Evolutionary conservation across 2,797 vertebrate species (phyloP).

Genomic region (Onychomys torridus): DNA sequence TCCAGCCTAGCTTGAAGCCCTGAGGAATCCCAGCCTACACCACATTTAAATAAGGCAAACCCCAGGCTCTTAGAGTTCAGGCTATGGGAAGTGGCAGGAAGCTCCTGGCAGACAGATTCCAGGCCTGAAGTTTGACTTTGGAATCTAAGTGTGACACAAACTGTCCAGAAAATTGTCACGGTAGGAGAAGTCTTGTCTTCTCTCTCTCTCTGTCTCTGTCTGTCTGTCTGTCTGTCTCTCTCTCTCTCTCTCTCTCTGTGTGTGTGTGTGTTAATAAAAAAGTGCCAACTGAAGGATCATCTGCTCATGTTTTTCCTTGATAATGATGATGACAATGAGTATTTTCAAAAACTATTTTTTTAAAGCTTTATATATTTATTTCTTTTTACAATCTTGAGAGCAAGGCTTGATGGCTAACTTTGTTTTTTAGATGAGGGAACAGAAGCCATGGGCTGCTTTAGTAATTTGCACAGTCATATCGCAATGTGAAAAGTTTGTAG

Average conservation of each 20-base stretch:
- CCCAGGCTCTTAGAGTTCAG: conserved; percentile 75
- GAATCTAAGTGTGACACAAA: conserved; percentile 46
- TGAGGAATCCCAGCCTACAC: conserved; percentile 75
- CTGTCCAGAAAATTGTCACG: conserved; percentile 67
- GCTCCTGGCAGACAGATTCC: conserved; percentile 65
- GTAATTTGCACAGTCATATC: neutral
- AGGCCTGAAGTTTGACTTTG: conserved; percentile 61
- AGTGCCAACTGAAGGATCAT: no score
- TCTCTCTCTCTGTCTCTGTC: no score
- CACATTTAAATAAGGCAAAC: conserved; percentile 82
- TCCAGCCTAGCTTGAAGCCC: conserved; percentile 45
- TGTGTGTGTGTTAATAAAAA: neutral
- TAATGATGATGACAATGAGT: neutral
- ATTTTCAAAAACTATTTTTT: neutral
- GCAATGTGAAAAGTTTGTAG: neutral
- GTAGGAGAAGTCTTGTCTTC: neutral
- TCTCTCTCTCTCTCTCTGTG: neutral
- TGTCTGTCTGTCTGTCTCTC: no score
- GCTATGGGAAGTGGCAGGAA: conserved; percentile 72
- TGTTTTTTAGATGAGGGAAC: conserved; percentile 17
- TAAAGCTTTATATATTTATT: neutral
- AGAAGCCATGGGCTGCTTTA: conserved; percentile 2
- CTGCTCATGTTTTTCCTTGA: neutral
- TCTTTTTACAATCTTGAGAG: neutral
- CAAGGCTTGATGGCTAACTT: neutral